Base-by-base conservation (phyloP, 2,888 invertebrate species). In the Laothoe populi region DNA sequence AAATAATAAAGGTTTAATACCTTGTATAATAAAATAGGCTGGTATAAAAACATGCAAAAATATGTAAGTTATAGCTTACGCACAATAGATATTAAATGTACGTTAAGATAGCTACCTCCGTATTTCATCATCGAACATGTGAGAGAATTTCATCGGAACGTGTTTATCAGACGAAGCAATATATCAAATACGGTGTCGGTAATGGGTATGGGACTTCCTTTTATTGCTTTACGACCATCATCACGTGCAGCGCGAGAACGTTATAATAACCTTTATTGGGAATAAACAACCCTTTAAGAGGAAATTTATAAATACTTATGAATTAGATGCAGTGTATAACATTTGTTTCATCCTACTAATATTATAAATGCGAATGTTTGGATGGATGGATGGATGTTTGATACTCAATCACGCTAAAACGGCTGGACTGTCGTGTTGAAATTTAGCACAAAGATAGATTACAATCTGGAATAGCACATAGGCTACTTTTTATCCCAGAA, bases 131-230 rank as follows among this genome's bases (percentile, higher is more conserved):
- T 53, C 19, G 53, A 53, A 53, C 35, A 35, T 53, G 53, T 53
- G 53, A 53, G 48, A 26, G 53, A 53, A 53, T 53, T 53, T 53
- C 53, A 35, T 19, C 53, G 53, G 35, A 35, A 53, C 53, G 53
- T 53, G 53, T 53, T 53, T 53, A 53, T 53, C 53, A 53, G 31
- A 35, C 53, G 35, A 11, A 16, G 53, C 53, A 35, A 53, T 53
- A 53, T 53, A 53, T 53, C 53, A 53, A 35, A 53, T n/a, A 53
- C 53, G 53, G 53, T 35, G 35, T 53, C 21, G 11, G 19, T 53
- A 53, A 53, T 53, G 53, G 53, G 19, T 53, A 35, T 19, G 53
- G 53, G 35, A 53, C 53, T 53, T 53, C 53, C 53, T 35, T 53
- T 53, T 53, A 53, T 53, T 53, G 53, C 53, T 53, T 53, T 31